Conservation (phyloP, 2,888 invertebrate genomes). For the Hermaeophaga mercurialis region DNA sequence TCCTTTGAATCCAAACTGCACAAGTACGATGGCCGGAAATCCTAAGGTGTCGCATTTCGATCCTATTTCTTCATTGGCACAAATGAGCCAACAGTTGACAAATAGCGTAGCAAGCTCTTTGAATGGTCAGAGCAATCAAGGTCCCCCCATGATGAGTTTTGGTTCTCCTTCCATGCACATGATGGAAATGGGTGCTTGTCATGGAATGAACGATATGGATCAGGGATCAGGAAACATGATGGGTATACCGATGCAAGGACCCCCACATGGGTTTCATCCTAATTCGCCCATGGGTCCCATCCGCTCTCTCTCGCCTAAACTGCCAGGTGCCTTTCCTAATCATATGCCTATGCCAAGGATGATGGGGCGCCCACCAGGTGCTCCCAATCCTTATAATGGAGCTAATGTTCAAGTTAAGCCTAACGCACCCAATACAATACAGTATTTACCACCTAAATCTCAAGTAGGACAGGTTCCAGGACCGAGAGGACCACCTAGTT, state of each 20-base stretch:
- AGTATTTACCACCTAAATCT: conserved; percentile 95
- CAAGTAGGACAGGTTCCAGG: conserved; percentile 77
- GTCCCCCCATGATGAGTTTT: conserved; percentile 62
- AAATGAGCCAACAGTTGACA: conserved; percentile 92
- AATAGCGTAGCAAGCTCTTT: conserved; percentile 71
- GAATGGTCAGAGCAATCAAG: conserved; percentile 61
- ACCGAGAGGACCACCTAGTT: conserved; percentile 84
- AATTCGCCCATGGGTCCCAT: conserved; percentile 54
- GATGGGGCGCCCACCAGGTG: conserved; percentile 69
- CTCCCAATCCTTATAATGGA: conserved; percentile 67
- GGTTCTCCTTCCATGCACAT: conserved; percentile 60
- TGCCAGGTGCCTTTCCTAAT: conserved; percentile 63
- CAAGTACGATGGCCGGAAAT: conserved; percentile 62
- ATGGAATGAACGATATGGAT: conserved; percentile 54
- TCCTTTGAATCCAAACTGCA: conserved; percentile 70
- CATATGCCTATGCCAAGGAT: conserved; percentile 61
- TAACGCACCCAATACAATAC: conserved; percentile 96
- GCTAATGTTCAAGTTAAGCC: conserved; percentile 93
- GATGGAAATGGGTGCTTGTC: conserved; percentile 57
- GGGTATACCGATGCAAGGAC: conserved; percentile 57
- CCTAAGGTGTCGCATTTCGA: conserved; percentile 79
- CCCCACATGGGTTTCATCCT: conserved; percentile 56
- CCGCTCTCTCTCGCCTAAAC: conserved; percentile 69
- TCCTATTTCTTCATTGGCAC: conserved; percentile 91
- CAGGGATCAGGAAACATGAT: conserved; percentile 51